These are phyloP conservation scores for Tetragnatha montana DNA, from an alignment of 2,888 invertebrate genomes.

Conservation along the genomic window DNA sequence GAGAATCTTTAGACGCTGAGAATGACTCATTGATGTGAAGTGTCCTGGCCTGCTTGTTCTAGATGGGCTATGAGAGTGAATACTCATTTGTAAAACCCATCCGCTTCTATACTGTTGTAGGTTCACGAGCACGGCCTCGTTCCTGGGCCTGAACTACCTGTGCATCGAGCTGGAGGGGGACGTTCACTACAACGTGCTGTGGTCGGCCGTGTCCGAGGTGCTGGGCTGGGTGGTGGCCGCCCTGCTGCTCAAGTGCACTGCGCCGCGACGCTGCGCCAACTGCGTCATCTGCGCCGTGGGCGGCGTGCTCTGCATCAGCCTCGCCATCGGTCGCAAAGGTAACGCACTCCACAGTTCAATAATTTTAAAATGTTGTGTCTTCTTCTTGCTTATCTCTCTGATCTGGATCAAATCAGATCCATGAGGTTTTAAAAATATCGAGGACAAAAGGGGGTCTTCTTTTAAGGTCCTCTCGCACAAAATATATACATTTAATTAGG, in stretches of 20 bases:
- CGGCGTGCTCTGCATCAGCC: constrained; percentile 80
- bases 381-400: too few relatives aligned
- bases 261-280: constrained; percentile 84
- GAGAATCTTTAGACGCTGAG: too few relatives aligned
- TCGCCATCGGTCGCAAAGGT: constrained; percentile 64
- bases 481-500: too few relatives aligned
- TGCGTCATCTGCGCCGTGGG: constrained; percentile 88
- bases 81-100: too few relatives aligned
- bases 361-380: too few relatives aligned
- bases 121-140: constrained; percentile 91
- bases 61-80: too few relatives aligned
- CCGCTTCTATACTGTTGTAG: constrained; percentile 74
- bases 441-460: too few relatives aligned
- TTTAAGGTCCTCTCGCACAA: too few relatives aligned
- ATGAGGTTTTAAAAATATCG: too few relatives aligned
- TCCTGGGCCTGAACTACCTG: constrained; percentile 91
- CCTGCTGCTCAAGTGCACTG: constrained; percentile 85
- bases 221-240: constrained; percentile 88
- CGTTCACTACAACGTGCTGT: constrained; percentile 88
- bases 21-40: too few relatives aligned
- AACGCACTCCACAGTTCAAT: not conserved
- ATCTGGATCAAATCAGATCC: too few relatives aligned
- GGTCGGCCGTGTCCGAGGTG: constrained; percentile 88
- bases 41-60: too few relatives aligned
- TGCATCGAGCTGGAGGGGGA: constrained; percentile 88